phyloP scores from a whole-genome alignment of 1,140 invertebrate species.

The Pararge aegeria region DNA sequence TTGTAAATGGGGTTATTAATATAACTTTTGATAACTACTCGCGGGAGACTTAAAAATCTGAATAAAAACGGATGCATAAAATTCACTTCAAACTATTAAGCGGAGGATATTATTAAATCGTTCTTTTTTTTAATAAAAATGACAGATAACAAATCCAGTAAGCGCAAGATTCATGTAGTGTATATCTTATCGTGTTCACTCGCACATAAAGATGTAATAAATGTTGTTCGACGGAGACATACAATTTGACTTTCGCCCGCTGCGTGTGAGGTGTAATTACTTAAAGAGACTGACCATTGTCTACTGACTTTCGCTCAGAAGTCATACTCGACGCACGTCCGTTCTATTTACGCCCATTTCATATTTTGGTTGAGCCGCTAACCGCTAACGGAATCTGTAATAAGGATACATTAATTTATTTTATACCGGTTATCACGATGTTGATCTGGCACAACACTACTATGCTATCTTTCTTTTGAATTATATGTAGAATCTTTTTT shows the following conservation, averaged over 20 bases:
- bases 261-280: constrained; percentile 6
- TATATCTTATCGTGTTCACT: neutral
- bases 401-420: neutral
- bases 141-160: too few relatives aligned
- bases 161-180: too few relatives aligned
- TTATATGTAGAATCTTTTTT: too few relatives aligned
- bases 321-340: neutral
- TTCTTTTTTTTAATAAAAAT: too few relatives aligned
- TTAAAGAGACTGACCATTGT: constrained; percentile 10
- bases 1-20: too few relatives aligned
- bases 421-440: neutral
- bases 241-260: constrained; percentile 7
- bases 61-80: too few relatives aligned
- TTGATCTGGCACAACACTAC: neutral
- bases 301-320: constrained; percentile 3
- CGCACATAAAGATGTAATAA: constrained; percentile 1
- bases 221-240: neutral
- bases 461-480: too few relatives aligned
- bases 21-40: too few relatives aligned
- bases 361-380: neutral
- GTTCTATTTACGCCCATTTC: neutral
- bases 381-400: neutral
- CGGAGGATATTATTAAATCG: too few relatives aligned
- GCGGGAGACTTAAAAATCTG: too few relatives aligned
- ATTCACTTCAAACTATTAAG: too few relatives aligned